Base-by-base conservation (phyloP, 2,888 invertebrate species). In the Microchrysa polita region DNA sequence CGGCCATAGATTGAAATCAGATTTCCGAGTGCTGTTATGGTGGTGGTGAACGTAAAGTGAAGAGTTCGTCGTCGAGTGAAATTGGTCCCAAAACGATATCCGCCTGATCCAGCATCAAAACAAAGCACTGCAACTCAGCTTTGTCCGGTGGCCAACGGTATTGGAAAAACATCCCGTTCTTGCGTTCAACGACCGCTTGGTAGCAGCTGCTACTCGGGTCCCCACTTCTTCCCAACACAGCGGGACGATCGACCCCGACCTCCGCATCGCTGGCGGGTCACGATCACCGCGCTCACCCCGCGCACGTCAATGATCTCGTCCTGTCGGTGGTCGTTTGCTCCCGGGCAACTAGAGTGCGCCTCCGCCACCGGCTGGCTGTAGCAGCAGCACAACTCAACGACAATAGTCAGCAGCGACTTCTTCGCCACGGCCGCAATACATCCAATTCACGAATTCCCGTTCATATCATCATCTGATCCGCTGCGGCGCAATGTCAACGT, bases 401-500 rank as follows among this genome's bases (percentile, higher is more conserved):
- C 40, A 34, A 40, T 69, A 53, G 27, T 67, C 52, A 12, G 67
- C 55, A 34, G 69, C 55, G 55, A 40, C 14, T 57, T 9, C 34
- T 55, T 34, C 27, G 20, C 2, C 67, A 27, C 52, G 22, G 69
- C 69, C 27, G 69, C 27, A 34, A 34, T 7, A n/a, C 69, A n/a
- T 7, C 40, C 55, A n/a, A 40, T 55, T 18, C 5, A 34, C 27
- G 27, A n/a, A 40, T 55, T 18, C 5, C 2, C 27, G 27, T 34
- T 34, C 40, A 5, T 48, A 20, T 55, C 67, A n/a, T 53, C 57
- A 42, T 53, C 20, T 57, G 57, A n/a, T 22, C 27, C 55, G 55
- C 22, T 53, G 20, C 53, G 53, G 5, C 16, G 57, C 69, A 81
- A 84, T 84, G 84, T 84, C 84, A 83, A 82, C 84, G 81, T 84